Conservation (phyloP, 2,113 vertebrate species). For the Columba livia region DNA sequence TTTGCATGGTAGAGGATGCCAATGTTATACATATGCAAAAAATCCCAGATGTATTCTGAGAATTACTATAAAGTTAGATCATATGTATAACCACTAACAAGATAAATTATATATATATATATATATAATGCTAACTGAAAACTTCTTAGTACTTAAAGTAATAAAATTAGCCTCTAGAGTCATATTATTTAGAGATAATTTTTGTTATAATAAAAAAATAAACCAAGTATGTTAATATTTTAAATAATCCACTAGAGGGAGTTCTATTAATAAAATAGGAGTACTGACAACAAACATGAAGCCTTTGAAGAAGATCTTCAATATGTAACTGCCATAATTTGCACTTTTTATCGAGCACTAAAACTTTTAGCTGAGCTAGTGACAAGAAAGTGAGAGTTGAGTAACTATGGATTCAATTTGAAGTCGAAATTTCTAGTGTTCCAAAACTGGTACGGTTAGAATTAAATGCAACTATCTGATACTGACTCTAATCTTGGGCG, state of each 20-base stretch:
- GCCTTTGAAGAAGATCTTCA: neutral
- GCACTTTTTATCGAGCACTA: neutral
- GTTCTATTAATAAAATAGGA: slow-evolving; percentile 27
- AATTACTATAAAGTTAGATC: neutral
- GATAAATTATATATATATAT: neutral
- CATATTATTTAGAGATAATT: neutral
- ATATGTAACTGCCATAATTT: neutral
- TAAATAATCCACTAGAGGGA: slow-evolving; percentile 50
- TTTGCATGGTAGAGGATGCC: neutral
- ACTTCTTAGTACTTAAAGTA: neutral
- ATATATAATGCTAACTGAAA: neutral
- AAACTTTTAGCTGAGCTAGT: neutral
- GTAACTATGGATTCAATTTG: neutral
- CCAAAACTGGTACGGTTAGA: neutral
- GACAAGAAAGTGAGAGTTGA: neutral
- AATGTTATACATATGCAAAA: neutral
- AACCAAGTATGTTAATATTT: neutral
- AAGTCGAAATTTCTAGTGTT: neutral
- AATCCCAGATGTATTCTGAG: neutral
- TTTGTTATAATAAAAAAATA: neutral
- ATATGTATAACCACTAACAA: neutral
- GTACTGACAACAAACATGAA: neutral
- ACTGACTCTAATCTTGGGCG: neutral
- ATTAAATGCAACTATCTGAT: neutral
- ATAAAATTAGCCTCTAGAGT: neutral